Conservation (phyloP, 2,113 vertebrate genomes). For the Colistium nudipinnis region DNA sequence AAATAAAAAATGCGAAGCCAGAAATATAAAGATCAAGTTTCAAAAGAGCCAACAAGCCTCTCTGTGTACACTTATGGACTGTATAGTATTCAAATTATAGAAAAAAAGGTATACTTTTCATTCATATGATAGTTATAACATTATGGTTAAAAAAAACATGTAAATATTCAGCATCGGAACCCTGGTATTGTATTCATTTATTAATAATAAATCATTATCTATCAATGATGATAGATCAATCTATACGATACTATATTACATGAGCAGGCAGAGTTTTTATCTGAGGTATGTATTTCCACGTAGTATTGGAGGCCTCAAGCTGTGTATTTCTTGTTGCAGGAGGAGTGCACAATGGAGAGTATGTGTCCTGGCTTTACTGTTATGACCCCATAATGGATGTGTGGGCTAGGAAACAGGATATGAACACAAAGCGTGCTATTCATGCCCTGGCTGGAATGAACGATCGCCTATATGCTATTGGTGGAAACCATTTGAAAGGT, state of each 20-base stretch:
- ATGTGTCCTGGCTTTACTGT: constrained; percentile 98
- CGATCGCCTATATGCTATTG: constrained; percentile 97
- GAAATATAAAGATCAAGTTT: neutral
- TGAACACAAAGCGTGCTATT: constrained; percentile 99
- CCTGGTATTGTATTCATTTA: neutral
- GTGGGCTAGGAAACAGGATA: constrained; percentile 98
- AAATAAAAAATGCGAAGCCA: neutral
- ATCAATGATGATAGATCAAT: no score
- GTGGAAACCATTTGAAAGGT: constrained; percentile 99
- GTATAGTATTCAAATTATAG: neutral
- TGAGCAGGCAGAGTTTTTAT: neutral
- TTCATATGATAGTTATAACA: neutral
- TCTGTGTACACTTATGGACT: neutral
- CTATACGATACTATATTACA: neutral
- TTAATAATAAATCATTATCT: no score
- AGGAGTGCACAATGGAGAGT: constrained; percentile 98
- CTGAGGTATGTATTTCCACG: neutral
- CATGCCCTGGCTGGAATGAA: constrained; percentile 97
- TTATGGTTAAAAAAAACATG: neutral
- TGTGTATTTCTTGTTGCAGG: constrained; percentile 80
- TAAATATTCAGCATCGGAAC: neutral
- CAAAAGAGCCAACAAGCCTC: neutral
- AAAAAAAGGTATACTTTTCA: neutral
- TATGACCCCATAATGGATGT: constrained; percentile 99
- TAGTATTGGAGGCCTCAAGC: neutral